These are phyloP conservation scores for Parasteatoda tepidariorum DNA, from an alignment of 1,140 invertebrate species.

Conservation along the genomic window DNA sequence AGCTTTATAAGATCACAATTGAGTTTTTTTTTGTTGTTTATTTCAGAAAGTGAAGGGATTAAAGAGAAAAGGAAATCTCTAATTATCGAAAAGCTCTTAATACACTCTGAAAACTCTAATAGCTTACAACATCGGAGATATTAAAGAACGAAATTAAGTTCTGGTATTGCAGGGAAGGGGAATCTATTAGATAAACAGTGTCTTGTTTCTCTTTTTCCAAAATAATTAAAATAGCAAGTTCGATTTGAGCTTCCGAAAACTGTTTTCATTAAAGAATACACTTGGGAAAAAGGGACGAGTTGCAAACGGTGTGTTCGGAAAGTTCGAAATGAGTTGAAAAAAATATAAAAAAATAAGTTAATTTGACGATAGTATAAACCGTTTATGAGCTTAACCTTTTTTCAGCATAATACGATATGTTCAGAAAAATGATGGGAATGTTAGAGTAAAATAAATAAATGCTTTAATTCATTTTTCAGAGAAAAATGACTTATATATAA, in stretches of 20 bases:
- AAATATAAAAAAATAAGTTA: too few species aligned
- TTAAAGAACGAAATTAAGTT: not conserved
- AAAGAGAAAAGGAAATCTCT: not conserved
- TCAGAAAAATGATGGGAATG: too few species aligned
- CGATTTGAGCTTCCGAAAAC: not conserved
- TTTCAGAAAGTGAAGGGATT: not conserved
- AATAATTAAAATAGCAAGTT: not conserved
- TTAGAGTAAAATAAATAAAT: too few species aligned
- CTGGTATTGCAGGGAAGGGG: not conserved
- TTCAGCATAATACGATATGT: too few species aligned
- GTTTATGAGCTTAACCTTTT: too few species aligned
- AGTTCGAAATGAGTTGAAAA: too few species aligned
- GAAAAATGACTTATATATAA: too few species aligned
- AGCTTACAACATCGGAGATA: not conserved
- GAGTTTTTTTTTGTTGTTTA: too few species aligned
- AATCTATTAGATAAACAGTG: not conserved
- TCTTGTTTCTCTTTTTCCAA: not conserved
- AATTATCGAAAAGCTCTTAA: conserved; percentile 17
- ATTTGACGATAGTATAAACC: too few species aligned
- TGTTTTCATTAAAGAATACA: not conserved
- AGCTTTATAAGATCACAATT: too few species aligned
- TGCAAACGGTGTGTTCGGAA: too few species aligned
- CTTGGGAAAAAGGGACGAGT: not conserved
- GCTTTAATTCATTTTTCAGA: too few species aligned
- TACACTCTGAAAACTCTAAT: not conserved